These are phyloP conservation scores for Hydrolagus affinis DNA, from an alignment of 2,113 vertebrate species.

Conservation along the genomic window DNA sequence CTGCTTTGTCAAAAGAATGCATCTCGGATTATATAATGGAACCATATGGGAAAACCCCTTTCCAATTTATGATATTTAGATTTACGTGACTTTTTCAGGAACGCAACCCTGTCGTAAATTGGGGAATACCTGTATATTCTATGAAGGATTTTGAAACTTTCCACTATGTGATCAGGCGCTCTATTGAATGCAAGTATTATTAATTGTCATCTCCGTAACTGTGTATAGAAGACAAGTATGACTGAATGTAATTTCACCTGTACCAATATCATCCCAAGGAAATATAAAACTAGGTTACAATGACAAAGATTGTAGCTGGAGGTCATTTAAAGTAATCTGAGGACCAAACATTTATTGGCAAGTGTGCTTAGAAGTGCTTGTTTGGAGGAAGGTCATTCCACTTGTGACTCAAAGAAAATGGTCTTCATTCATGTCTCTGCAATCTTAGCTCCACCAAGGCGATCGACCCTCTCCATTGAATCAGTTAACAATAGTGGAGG, in stretches of 20 bases:
- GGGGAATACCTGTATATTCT: too few species aligned
- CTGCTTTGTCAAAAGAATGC: too few species aligned
- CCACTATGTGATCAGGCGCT: too few species aligned
- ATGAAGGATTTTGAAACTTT: too few species aligned
- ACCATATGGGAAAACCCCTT: neutral
- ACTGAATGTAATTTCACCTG: neutral
- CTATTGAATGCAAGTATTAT: too few species aligned
- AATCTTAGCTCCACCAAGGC: neutral
- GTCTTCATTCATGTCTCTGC: neutral
- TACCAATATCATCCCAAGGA: neutral
- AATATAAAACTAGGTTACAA: neutral
- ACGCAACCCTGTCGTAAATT: too few species aligned
- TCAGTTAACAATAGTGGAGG: neutral
- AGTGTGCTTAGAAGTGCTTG: neutral
- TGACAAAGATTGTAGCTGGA: neutral
- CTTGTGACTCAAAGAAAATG: neutral
- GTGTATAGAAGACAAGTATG: neutral
- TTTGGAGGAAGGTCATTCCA: neutral
- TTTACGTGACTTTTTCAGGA: too few species aligned
- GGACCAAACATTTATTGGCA: neutral
- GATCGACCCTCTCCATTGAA: too few species aligned
- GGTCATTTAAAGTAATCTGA: neutral
- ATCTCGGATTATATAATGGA: too few species aligned
- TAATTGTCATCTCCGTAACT: too few species aligned
- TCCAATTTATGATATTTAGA: neutral